Conservation (phyloP, 2,113 vertebrate genomes). For the Sebastes fasciatus region DNA sequence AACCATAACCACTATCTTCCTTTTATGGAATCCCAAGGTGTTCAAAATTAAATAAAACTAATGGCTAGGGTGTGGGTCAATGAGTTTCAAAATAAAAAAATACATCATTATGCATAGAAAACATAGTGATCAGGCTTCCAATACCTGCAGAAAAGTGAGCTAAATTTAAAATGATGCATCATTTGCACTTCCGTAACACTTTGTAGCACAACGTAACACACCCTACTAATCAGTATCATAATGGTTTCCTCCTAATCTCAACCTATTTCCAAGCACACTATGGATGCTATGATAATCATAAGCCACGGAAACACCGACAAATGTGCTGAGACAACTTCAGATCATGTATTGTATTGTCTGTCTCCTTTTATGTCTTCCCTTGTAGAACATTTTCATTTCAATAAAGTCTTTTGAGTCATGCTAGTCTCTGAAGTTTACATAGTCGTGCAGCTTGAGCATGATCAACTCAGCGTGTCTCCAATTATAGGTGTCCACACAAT, state of each 20-base stretch:
- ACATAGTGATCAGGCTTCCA: background rate
- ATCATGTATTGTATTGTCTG: background rate
- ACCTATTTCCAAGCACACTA: background rate
- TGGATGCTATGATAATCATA: background rate
- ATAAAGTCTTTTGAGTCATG: background rate
- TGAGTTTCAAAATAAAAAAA: background rate
- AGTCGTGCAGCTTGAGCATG: background rate
- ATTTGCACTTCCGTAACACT: background rate
- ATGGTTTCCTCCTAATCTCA: no score
- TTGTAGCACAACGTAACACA: background rate
- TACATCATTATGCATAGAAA: background rate
- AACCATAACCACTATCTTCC: no score
- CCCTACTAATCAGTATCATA: background rate
- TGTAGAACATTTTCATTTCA: no score
- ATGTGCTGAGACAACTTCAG: background rate
- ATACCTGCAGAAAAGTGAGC: background rate
- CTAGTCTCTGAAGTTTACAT: background rate
- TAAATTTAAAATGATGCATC: background rate
- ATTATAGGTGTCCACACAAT: background rate
- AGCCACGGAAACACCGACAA: background rate
- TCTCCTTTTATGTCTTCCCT: background rate
- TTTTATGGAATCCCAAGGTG: no score
- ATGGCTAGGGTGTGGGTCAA: background rate
- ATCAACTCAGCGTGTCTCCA: slow-evolving; percentile 11
- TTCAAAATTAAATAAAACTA: background rate